Evolutionary conservation across 1,140 invertebrate species (phyloP), one percentile per base, ranked within the genome.

Genomic region (Atopsyche davidsoni): DNA sequence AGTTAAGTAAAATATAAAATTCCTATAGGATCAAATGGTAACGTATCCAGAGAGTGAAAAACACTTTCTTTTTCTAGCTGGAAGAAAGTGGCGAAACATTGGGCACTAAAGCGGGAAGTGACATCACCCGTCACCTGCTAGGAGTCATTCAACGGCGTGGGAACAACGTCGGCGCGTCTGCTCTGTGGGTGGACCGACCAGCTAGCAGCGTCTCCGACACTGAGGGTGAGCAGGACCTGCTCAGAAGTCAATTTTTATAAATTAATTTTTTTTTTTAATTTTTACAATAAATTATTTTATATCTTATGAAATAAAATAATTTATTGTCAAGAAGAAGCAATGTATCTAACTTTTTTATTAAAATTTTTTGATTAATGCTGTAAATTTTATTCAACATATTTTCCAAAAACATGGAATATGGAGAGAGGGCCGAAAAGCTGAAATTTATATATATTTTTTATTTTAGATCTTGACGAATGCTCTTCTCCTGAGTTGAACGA

Each of bases 381-480:
- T n/a, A n/a, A n/a, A n/a, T n/a, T n/a, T n/a, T n/a, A n/a, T n/a
- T n/a, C n/a, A n/a, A n/a, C n/a, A n/a, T n/a, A n/a, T n/a, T n/a
- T n/a, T n/a, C n/a, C n/a, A n/a, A n/a, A n/a, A n/a, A n/a, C n/a
- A n/a, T n/a, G n/a, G n/a, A 7, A 28, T 28, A n/a, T 7, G n/a
- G n/a, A 16, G 13, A 41, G 35, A 38, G 16, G 4, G 4, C 16
- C 7, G 13, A 38, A 38, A 7, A 10, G 16, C 6, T 38, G 6
- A 38, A 38, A 7, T 7, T 38, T 17, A 13, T 17, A 38, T 38
- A n/a, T 6, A 38, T 52, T 23, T 41, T 51, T 31, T 52, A 58
- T 72, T 66, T 14, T 62, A 89, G 93, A 96, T 72, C 65, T 96
- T 42, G 89, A 97, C 62, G 93, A 96, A 66, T 97, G 93, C 60